Evolutionary conservation across 2,797 vertebrate genomes (phyloP).

Genomic region (Acanthiza pusilla): DNA sequence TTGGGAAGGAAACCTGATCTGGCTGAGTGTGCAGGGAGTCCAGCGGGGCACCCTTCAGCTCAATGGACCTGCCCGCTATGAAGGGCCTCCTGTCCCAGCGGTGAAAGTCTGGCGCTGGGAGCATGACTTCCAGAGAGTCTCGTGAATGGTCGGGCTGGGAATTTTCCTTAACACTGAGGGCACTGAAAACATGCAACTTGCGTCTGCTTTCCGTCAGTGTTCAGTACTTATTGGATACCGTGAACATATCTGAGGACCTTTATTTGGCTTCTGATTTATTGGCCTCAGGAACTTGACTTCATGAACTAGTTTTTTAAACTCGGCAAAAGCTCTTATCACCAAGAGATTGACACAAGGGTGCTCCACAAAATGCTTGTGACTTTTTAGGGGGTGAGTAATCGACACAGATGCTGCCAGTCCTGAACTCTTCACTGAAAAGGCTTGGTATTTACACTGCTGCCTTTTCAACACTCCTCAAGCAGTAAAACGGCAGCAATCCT

Average conservation of each 20-base stretch:
- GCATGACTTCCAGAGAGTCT: background rate
- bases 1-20: background rate
- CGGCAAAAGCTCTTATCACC: background rate
- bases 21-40: background rate
- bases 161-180: background rate
- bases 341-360: background rate
- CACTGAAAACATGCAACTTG: background rate
- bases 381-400: background rate
- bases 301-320: background rate
- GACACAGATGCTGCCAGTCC: background rate
- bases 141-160: background rate
- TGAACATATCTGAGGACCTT: background rate
- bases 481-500: background rate
- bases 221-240: background rate
- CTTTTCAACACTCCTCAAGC: background rate
- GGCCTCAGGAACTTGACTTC: background rate
- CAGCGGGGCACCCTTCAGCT: background rate
- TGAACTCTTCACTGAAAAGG: background rate
- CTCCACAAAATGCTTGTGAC: background rate
- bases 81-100: background rate
- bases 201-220: background rate
- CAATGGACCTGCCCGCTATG: rapidly evolving
- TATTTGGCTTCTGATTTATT: background rate
- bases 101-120: background rate
- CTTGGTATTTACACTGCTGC: background rate